Conservation (phyloP, 1,140 invertebrate species). For the Atta texana region DNA sequence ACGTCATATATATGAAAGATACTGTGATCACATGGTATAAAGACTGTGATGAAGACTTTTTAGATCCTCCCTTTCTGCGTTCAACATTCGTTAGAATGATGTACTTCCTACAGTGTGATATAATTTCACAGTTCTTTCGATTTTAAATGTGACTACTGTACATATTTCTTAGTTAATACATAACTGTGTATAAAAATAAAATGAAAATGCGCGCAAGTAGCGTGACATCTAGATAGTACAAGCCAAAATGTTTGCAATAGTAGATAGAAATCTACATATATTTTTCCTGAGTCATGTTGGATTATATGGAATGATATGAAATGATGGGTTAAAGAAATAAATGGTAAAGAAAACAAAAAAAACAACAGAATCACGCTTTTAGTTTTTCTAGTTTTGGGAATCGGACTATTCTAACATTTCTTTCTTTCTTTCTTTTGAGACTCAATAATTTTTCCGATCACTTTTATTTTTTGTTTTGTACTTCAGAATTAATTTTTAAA, state of each 20-base stretch:
- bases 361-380: conserved; percentile 66
- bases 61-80: conserved; percentile 32
- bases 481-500: background rate
- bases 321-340: conserved; percentile 48
- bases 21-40: conserved; percentile 17
- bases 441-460: background rate
- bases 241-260: conserved; percentile 59
- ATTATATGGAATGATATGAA: conserved; percentile 23
- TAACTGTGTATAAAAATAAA: background rate
- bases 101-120: conserved; percentile 6
- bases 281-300: background rate
- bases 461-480: background rate
- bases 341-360: conserved; percentile 28
- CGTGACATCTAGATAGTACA: background rate
- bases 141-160: background rate
- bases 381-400: conserved; percentile 43
- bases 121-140: conserved; percentile 14
- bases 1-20: conserved; percentile 31
- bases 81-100: conserved; percentile 6
- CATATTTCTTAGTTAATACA: background rate
- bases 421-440: background rate
- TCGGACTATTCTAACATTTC: conserved; percentile 35
- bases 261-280: conserved; percentile 70
- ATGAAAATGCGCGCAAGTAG: background rate
- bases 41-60: conserved; percentile 59